Conservation (phyloP, 53 echinoderm and acorn worm genomes). For the Crossaster papposus region DNA sequence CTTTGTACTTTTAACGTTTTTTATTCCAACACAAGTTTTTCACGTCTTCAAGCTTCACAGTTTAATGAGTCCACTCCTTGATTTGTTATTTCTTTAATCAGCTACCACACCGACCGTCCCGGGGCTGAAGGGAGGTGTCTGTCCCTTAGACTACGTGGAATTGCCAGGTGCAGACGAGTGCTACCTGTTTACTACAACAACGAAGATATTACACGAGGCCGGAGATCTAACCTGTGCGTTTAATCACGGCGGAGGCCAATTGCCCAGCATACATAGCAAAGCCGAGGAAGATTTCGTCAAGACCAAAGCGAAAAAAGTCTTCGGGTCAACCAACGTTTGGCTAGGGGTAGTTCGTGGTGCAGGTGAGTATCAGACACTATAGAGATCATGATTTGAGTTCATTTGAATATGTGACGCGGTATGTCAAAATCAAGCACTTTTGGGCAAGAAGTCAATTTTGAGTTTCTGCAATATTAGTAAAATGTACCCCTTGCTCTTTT, state of each 20-base stretch:
- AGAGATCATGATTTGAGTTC: neutral
- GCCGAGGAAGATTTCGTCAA: slow-evolving; percentile 44
- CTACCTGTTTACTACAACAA: neutral
- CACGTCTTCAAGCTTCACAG: too few species aligned
- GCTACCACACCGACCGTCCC: neutral
- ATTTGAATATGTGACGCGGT: neutral
- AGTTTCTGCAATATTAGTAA: too few species aligned
- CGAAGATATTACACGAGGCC: neutral
- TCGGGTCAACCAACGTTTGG: neutral
- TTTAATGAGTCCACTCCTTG: too few species aligned
- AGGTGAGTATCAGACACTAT: neutral
- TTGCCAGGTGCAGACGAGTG: neutral
- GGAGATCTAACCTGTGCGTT: neutral
- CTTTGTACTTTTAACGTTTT: too few species aligned
- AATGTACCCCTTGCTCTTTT: too few species aligned
- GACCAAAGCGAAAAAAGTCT: slow-evolving; percentile 23
- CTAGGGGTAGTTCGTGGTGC: slow-evolving; percentile 15
- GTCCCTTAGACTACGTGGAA: neutral
- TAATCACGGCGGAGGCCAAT: slow-evolving; percentile 5
- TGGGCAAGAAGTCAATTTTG: too few species aligned
- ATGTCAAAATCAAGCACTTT: too few species aligned
- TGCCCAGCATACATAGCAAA: slow-evolving; percentile 53
- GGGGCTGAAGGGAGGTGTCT: neutral
- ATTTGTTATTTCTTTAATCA: neutral
- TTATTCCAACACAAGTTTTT: neutral